Evolutionary conservation across 2,888 invertebrate species (phyloP).

Genomic region (Geotrupes spiniger): DNA sequence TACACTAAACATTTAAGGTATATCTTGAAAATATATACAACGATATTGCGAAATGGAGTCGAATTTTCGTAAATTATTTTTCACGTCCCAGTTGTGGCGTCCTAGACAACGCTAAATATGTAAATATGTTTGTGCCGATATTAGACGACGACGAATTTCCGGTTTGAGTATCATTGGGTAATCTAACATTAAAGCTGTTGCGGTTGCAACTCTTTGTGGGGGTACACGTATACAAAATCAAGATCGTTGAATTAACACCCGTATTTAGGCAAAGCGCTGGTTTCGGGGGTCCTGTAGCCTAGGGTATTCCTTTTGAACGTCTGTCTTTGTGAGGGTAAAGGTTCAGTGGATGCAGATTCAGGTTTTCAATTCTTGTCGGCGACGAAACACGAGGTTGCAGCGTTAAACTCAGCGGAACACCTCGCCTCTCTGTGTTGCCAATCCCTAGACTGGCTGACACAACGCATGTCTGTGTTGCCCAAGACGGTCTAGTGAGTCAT

Average conservation of each 20-base stretch:
- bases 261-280: constrained; percentile 22
- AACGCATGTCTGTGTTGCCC: constrained; percentile 48
- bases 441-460: constrained; percentile 49
- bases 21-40: too few relatives aligned
- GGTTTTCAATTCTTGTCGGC: constrained; percentile 78
- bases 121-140: too few relatives aligned
- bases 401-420: constrained; percentile 36
- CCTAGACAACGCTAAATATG: too few relatives aligned
- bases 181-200: too few relatives aligned
- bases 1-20: too few relatives aligned
- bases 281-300: constrained; percentile 30
- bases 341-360: constrained; percentile 77
- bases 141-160: too few relatives aligned
- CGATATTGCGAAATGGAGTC: too few relatives aligned
- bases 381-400: constrained; percentile 71
- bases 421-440: constrained; percentile 53
- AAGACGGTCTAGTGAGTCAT: constrained; percentile 41
- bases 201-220: too few relatives aligned
- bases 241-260: constrained; percentile 13
- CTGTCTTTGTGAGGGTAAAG: constrained; percentile 44
- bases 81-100: too few relatives aligned
- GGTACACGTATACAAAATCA: too few relatives aligned
- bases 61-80: too few relatives aligned
- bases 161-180: too few relatives aligned
- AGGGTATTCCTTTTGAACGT: constrained; percentile 32